Percentiles rank a stretch among this genome's conserved stretches.
phyloP scores from a whole-genome alignment of 2,113 vertebrate genomes.

The Leptobrachium ailaonicum region DNA sequence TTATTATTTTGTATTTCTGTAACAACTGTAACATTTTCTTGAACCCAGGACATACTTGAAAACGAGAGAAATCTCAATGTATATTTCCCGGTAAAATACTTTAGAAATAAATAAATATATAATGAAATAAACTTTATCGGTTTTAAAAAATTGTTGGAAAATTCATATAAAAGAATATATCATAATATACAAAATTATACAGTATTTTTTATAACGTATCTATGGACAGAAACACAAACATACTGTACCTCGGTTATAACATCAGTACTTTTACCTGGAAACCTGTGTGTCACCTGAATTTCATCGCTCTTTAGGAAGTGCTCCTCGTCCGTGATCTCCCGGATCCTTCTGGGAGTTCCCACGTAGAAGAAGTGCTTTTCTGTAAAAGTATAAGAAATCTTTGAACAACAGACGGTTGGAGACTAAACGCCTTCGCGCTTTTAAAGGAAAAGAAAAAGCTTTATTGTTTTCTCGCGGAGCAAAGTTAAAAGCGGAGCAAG shows the following conservation, averaged over 20 bases:
- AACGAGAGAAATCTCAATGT: too few species aligned
- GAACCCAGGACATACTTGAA: too few species aligned
- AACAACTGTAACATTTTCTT: too few species aligned
- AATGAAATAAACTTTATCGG: too few species aligned
- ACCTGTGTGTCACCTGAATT: constrained; percentile 55
- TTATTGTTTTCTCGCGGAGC: not conserved
- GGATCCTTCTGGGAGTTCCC: constrained; percentile 68
- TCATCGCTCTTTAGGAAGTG: constrained; percentile 63
- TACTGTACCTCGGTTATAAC: not conserved
- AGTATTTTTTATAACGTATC: too few species aligned
- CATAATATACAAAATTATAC: too few species aligned
- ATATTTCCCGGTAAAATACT: too few species aligned
- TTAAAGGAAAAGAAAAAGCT: not conserved
- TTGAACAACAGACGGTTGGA: not conserved
- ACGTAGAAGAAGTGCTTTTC: constrained; percentile 63
- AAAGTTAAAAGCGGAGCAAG: not conserved
- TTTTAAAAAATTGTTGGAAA: too few species aligned
- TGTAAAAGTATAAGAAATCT: constrained; percentile 50
- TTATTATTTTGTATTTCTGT: too few species aligned
- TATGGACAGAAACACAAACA: too few species aligned
- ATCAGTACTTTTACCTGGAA: constrained; percentile 63
- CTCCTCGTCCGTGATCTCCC: constrained; percentile 71
- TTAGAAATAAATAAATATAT: too few species aligned
- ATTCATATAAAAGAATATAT: too few species aligned
- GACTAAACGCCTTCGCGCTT: not conserved